Base-by-base conservation (phyloP, 2,888 invertebrate genomes). In the Resseliella maxima region DNA sequence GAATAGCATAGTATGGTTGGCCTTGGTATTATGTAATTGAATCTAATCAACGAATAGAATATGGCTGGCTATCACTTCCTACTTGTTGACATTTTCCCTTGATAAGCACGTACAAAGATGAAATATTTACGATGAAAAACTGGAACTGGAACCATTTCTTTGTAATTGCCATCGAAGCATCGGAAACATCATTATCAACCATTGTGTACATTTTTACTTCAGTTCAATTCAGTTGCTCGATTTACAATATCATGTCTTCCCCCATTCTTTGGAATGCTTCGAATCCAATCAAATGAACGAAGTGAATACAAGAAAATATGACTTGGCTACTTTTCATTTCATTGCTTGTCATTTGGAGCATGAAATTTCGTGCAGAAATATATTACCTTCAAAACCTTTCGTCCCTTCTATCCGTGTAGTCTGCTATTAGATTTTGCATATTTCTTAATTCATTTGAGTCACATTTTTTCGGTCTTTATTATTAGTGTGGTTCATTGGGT, bases 401-500 rank as follows among this genome's bases (percentile, higher is more conserved):
- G 31, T 31, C 2, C 31, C 72, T 27, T 15, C 72, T 72, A 6
- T 31, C 31, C 72, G 15, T 72, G 31, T 12, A 27, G 31, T 72
- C 31, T 12, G 15, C 72, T 72, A 72, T 72, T 72, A 31, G 35
- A 31, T 72, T 35, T 35, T 31, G 31, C 18, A 31, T 24, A 3
- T 18, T 15, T 50, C 59, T n/a, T n/a, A n/a, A n/a, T 24, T 59
- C 24, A 24, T 3, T 50, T 18, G 5, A 12, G 18, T 6, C 50
- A 12, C 50, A 2, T 59, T 72, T 72, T 31, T 31, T 31, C 15
- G 31, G 72, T 72, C 27, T 83, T 38, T 83, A n/a, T 83, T 38
- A 83, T 83, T 83, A 83, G 36, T 83, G 38, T 24, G 83, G 83
- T 83, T 83, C 83, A 83, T 83, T 24, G 83, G 24, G 38, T 38